Evolutionary conservation across 2,113 vertebrate genomes (phyloP).

Genomic region (Anolis carolinensis): DNA sequence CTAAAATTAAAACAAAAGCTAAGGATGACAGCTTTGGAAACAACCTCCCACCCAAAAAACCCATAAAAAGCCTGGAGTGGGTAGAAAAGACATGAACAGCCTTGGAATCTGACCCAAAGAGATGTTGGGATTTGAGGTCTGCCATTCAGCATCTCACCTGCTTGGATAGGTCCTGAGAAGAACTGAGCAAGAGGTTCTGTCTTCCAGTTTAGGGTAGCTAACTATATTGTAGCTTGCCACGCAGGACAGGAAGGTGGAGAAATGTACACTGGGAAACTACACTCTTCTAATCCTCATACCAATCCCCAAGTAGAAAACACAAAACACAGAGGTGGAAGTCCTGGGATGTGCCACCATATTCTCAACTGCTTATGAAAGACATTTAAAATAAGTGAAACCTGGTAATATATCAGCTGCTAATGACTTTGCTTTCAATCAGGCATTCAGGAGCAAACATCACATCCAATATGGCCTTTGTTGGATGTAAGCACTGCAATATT

Average conservation of each 20-base stretch:
- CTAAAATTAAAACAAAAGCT: background rate
- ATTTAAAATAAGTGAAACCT: background rate
- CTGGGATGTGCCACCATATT: background rate
- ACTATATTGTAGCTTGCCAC: background rate
- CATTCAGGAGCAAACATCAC: background rate
- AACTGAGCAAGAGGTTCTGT: background rate
- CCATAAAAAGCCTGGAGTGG: background rate
- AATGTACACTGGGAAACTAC: background rate
- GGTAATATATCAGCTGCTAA: background rate
- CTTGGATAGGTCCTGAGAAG: background rate
- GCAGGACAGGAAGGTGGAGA: background rate
- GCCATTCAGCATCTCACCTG: background rate
- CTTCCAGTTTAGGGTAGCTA: background rate
- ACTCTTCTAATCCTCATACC: background rate
- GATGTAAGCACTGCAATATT: conserved; percentile 2
- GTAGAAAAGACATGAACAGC: background rate
- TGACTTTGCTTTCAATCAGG: background rate
- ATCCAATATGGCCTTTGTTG: background rate
- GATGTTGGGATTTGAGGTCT: background rate
- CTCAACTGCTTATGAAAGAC: background rate
- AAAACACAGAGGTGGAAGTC: background rate
- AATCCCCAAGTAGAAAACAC: background rate
- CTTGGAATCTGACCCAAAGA: background rate
- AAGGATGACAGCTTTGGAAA: background rate
- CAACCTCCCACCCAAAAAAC: background rate